Base-by-base conservation (phyloP, 2,888 invertebrate genomes). In the Ferrisia virgata region DNA sequence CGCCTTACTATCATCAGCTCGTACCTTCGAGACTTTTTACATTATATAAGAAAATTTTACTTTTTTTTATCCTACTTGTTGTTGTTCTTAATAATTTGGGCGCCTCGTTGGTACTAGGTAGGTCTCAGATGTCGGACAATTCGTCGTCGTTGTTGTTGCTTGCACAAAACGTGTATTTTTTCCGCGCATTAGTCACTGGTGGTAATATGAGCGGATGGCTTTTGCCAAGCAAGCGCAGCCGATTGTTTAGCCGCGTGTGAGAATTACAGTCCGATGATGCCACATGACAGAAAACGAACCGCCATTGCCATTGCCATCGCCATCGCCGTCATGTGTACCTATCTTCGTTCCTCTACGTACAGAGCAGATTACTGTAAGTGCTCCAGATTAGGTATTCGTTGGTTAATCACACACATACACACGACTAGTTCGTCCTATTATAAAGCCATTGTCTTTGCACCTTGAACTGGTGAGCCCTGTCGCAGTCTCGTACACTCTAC, bases 391-490 rank as follows among this genome's bases (percentile, higher is more conserved):
- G 53, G 8, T 53, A 64, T 64, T 64, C 28, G 64, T 64, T 36
- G 28, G 36, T 76, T 36, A 18, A 36, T 76, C 9, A 53, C 53
- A 53, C 47, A 47, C 47, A 47, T 47, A n/a, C n/a, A 64, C 28
- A 31, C 18, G 72, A 33, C 72, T 36, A 18, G 18, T 33, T 5
- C 11, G 36, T 64, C 64, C 64, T 64, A 64, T 64, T 64, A 64
- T 64, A 64, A 64, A 64, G 28, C 72, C 36, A 76, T 76, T 76
- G 72, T 76, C 36, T 76, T 76, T 36, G 72, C 72, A 76, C 36
- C 36, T 76, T 18, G 72, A 18, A 53, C 22, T 22, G 8, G 1
- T 53, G 53, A n/a, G 2, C 8, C 4, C 8, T 36, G 36, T 8
- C 36, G 8, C n/a, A n/a, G n/a, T n/a, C n/a, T 4, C 36, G n/a